These are phyloP conservation scores for Papilio dardanus DNA, from an alignment of 1,140 invertebrate genomes.

Conservation along the genomic window DNA sequence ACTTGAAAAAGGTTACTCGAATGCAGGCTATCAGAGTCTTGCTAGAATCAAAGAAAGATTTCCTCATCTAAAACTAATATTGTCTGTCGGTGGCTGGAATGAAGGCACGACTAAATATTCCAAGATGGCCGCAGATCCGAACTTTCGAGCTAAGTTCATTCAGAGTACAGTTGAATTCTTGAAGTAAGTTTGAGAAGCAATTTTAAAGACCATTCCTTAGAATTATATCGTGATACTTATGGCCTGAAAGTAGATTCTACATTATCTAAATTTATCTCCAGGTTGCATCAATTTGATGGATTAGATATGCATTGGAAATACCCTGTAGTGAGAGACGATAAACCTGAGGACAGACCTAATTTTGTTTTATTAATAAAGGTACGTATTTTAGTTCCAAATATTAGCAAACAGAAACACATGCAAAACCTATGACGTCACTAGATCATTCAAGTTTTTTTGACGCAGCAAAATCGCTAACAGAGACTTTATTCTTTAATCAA, in stretches of 20 bases:
- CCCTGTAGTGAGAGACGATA: slow-evolving; percentile 24
- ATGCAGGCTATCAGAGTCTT: slow-evolving; percentile 32
- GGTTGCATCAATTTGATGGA: slow-evolving; percentile 38
- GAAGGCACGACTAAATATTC: slow-evolving; percentile 37
- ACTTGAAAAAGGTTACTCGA: slow-evolving; percentile 25
- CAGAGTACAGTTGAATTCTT: slow-evolving; percentile 29
- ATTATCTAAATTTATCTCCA: not conserved
- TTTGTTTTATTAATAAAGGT: slow-evolving; percentile 39
- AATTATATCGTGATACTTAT: no score
- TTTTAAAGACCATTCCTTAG: not conserved
- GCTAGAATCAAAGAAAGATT: slow-evolving; percentile 15
- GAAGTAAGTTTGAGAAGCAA: not conserved
- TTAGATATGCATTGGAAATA: slow-evolving; percentile 38
- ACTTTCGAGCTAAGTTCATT: slow-evolving; percentile 20
- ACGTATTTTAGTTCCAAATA: not conserved
- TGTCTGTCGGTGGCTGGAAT: slow-evolving; percentile 39
- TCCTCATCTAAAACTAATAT: slow-evolving; percentile 37
- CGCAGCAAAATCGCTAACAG: not conserved
- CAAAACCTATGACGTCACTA: not conserved
- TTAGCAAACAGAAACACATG: not conserved
- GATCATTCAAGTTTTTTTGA: not conserved
- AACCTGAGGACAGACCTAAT: slow-evolving; percentile 34
- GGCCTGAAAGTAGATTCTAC: not conserved
- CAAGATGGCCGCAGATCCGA: slow-evolving; percentile 26
- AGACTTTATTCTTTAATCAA: not conserved